Base-by-base conservation (phyloP, 1,140 invertebrate species). In the Drosophila busckii region DNA sequence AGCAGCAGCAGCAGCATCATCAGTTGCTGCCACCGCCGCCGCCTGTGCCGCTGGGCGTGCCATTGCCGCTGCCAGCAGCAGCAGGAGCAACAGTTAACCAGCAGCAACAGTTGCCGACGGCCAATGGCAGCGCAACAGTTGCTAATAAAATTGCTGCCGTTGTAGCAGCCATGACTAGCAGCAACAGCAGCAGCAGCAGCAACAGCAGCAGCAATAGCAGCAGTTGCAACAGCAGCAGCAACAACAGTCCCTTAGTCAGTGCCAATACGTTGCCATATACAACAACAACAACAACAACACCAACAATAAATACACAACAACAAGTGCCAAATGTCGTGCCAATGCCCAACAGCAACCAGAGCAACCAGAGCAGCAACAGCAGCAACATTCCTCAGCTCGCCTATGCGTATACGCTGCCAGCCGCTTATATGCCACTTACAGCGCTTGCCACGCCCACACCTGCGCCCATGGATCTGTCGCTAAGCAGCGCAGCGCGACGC, bases 401-500 rank as follows among this genome's bases (percentile, higher is more conserved):
- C 7, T 49, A 56, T 34, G 29, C 49, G 0, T 35, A 52, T 12
- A 29, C 34, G n/a, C 20, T 32, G 28, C 20, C 54, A 2, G 45
- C 50, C 9, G 50, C 54, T 9, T 55, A 41, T 20, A 20, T 61
- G 58, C 50, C 58, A 7, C 65, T 49, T 19, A 38, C 60, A 5
- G 62, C 63, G 29, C 46, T 70, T 7, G 37, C 59, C 6, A 41
- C n/a, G n/a, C n/a, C 58, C 29, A 73, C 63, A 2, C 64, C 75
- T 5, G 56, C 60, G 2, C 71, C 85, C 46, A 87, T 87, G 58
- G 85, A 87, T 23, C 41, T 87, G 2, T 87, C 85, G 2, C 42
- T 86, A 6, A 73, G 80, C 20, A 61, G 54, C 23, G 55, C 73
- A 3, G 68, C 42, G 12, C 73, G 75, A 9, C 58, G 68, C 6